Base-by-base conservation (phyloP, 2,888 invertebrate species). In the Boloria selene region DNA sequence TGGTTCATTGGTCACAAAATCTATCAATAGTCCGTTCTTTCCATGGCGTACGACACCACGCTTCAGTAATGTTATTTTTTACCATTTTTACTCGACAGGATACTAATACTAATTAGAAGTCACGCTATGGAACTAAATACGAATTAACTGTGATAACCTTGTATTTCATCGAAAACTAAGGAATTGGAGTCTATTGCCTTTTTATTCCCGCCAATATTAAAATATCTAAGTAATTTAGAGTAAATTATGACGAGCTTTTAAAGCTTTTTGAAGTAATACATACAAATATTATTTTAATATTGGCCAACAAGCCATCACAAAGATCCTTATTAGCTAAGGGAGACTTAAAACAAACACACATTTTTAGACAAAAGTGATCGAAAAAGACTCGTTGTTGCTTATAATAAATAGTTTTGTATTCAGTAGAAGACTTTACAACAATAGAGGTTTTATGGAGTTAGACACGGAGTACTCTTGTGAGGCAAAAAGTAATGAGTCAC, bases 401-500 rank as follows among this genome's bases (percentile, higher is more conserved):
- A 53, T 38, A n/a, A n/a, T n/a, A n/a, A n/a, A 26, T 44, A 42
- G 17, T 18, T 44, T 45, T 47, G 62, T 64, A 53, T 38, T 38
- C 16, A 16, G 44, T 56, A 45, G 18, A 18, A 56, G 14, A 44
- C 45, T 64, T 63, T 22, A 73, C 74, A 82, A 90, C 89, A 90
- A 89, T 86, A 79, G 80, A 64, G 70, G 74, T 83, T 87, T 85
- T 86, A 88, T 72, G 73, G 74, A 71, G 78, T 85, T 85, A 85
- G 85, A 85, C 83, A 85, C 82, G 85, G 82, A 45, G 55, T 56
- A 56, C 45, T 56, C 45, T 76, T 75, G 78, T 85, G 87, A 87
- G 85, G 81, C 90, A 59, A 38, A 89, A 90, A 74, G 89, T 88
- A 88, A 81, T 83, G 56, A 56, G 56, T 66, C 61, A 26, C 31